These are phyloP conservation scores for Ailurus styani DNA, from an alignment of 2,113 vertebrate genomes.

Conservation along the genomic window DNA sequence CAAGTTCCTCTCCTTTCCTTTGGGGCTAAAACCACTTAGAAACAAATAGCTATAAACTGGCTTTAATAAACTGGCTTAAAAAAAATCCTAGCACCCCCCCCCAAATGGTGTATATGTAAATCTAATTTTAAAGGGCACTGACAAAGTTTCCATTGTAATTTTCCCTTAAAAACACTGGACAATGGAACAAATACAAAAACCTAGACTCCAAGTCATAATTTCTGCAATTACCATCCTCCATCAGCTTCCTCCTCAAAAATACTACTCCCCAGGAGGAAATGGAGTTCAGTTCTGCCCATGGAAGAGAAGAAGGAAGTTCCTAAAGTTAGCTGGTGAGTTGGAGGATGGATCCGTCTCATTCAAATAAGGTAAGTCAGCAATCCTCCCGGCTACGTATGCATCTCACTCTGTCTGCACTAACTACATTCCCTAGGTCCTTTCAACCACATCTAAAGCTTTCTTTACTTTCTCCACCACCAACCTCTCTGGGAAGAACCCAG, in stretches of 20 bases:
- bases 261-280: background rate
- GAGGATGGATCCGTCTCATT: background rate
- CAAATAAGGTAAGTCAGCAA: background rate
- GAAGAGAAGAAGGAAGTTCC: conserved; percentile 1
- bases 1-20: background rate
- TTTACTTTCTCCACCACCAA: background rate
- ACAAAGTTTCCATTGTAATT: background rate
- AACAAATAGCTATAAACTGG: background rate
- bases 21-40: background rate
- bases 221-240: background rate
- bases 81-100: background rate
- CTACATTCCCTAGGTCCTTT: background rate
- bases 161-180: background rate
- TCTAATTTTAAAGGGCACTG: background rate
- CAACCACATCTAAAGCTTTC: background rate
- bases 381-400: background rate
- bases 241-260: background rate
- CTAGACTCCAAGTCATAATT: background rate
- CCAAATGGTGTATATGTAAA: background rate
- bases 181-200: background rate
- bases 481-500: background rate
- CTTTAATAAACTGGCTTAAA: background rate
- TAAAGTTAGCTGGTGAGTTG: background rate
- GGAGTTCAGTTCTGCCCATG: background rate
- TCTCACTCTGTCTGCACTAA: background rate